These are phyloP conservation scores for Sander vitreus DNA, from an alignment of 2,113 vertebrate genomes.

Conservation along the genomic window DNA sequence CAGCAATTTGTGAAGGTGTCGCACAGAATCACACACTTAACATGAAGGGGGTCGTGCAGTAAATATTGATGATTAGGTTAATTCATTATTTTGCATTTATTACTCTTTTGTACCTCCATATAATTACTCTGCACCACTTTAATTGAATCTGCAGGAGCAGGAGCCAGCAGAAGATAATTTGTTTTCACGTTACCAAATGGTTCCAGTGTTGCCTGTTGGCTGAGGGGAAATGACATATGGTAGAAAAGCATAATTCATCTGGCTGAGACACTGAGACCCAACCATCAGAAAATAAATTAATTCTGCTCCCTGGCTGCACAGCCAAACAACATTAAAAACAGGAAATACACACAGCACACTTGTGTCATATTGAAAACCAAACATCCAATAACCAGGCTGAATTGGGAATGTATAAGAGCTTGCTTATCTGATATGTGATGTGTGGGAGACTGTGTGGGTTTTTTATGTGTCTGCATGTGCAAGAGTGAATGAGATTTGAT, in stretches of 20 bases:
- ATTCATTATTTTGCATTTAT: conserved; percentile 99
- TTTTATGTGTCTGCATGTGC: conserved; percentile 54
- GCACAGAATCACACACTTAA: conserved; percentile 89
- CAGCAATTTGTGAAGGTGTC: conserved; percentile 76
- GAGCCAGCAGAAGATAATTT: conserved; percentile 97
- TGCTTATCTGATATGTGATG: conserved; percentile 75
- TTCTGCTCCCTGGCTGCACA: conserved; percentile 74
- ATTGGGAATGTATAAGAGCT: conserved; percentile 55
- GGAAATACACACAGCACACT: conserved; percentile 56
- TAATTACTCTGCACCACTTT: conserved; percentile 95
- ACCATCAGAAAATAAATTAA: conserved; percentile 85
- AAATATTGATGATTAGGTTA: conserved; percentile 98
- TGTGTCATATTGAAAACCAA: conserved; percentile 67
- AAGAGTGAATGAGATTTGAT: conserved; percentile 76
- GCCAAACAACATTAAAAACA: conserved; percentile 79
- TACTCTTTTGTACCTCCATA: conserved; percentile 95
- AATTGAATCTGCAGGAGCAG: conserved; percentile 95
- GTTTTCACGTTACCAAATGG: conserved; percentile 97
- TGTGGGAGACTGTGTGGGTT: conserved; percentile 64
- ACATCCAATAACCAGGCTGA: conserved; percentile 74
- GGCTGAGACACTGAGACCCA: conserved; percentile 80
- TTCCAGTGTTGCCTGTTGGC: conserved; percentile 91
- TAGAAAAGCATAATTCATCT: conserved; percentile 83
- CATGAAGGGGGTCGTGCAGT: conserved; percentile 86
- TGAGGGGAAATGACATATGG: conserved; percentile 89